A percentile compares a stretch with the other conserved stretches of the same genome.
phyloP scores from a whole-genome alignment of 1,140 invertebrate genomes.

The Drosophila murphyi region DNA sequence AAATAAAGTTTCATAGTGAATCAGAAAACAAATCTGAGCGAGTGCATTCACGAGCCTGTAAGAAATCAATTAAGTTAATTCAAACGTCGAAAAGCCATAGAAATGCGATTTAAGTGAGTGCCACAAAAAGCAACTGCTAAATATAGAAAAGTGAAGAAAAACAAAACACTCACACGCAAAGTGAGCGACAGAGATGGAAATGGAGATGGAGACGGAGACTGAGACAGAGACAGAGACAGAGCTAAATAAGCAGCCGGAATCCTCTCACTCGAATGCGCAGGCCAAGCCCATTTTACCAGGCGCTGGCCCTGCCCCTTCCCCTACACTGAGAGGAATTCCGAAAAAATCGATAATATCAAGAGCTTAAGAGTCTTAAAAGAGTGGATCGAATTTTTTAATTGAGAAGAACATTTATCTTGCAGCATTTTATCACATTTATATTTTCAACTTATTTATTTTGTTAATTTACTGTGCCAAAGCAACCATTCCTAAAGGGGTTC shows the following conservation, averaged over 20 bases:
- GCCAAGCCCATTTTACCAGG: slow-evolving; percentile 70
- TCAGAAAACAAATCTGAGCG: slow-evolving; percentile 5
- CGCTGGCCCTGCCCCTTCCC: slow-evolving; percentile 33
- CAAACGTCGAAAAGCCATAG: slow-evolving; percentile 34
- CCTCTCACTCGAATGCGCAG: slow-evolving; percentile 64
- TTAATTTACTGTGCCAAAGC: neutral
- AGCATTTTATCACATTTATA: neutral
- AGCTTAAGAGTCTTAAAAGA: neutral
- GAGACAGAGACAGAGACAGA: slow-evolving; percentile 22
- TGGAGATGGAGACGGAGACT: slow-evolving; percentile 20
- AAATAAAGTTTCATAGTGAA: slow-evolving; percentile 3
- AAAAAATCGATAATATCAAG: neutral
- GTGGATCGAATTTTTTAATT: too few relatives aligned
- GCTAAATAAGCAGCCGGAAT: slow-evolving; percentile 49
- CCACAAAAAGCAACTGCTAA: slow-evolving; percentile 39
- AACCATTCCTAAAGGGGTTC: too few relatives aligned
- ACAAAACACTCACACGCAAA: slow-evolving; percentile 2
- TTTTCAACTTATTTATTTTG: neutral
- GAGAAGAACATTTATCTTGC: neutral
- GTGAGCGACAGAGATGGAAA: slow-evolving; percentile 9
- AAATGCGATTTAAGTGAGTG: slow-evolving; percentile 36
- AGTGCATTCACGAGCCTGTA: slow-evolving; percentile 8
- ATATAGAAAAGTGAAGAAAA: slow-evolving; percentile 33
- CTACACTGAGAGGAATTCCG: slow-evolving; percentile 25
- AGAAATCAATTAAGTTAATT: slow-evolving; percentile 53